These are phyloP conservation scores for Helicorthomorpha holstii DNA, from an alignment of 1,140 invertebrate genomes.

Conservation along the genomic window DNA sequence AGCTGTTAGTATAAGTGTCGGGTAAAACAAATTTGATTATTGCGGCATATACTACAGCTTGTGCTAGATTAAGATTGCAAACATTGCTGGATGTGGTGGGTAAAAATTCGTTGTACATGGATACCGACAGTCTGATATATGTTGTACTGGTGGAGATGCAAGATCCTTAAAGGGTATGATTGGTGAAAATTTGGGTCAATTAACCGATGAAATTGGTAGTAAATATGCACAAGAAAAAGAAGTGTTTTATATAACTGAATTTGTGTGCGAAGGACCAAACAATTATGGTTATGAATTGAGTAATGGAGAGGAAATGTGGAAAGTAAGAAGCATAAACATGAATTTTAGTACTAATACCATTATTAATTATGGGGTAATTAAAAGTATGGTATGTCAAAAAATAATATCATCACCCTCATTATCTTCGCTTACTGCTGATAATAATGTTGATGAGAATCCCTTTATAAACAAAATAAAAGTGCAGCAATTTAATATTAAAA, in stretches of 20 bases:
- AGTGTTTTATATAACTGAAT: neutral
- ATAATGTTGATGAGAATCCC: neutral
- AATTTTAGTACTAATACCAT: constrained; percentile 1
- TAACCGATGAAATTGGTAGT: constrained; percentile 1
- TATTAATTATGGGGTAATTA: neutral
- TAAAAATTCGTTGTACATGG: constrained; percentile 1
- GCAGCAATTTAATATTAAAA: neutral
- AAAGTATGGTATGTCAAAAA: neutral
- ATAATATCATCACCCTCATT: neutral
- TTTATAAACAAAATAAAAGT: neutral
- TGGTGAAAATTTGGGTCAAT: constrained; percentile 1
- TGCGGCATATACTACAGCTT: neutral
- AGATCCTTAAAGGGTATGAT: neutral
- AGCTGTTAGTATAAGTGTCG: neutral
- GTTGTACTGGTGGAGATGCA: neutral
- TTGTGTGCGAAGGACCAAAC: neutral
- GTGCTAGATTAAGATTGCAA: neutral
- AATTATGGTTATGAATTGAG: neutral
- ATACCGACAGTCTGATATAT: constrained; percentile 1
- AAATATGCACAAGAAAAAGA: neutral
- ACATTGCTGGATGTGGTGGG: neutral
- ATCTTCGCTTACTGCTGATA: neutral
- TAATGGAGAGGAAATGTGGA: neutral
- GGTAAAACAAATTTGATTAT: neutral
- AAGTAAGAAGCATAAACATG: neutral